Percentiles rank a stretch among this genome's conserved stretches.
These are phyloP conservation scores for Salvator merianae DNA, from an alignment of 2,113 vertebrate species.

Conservation along the genomic window DNA sequence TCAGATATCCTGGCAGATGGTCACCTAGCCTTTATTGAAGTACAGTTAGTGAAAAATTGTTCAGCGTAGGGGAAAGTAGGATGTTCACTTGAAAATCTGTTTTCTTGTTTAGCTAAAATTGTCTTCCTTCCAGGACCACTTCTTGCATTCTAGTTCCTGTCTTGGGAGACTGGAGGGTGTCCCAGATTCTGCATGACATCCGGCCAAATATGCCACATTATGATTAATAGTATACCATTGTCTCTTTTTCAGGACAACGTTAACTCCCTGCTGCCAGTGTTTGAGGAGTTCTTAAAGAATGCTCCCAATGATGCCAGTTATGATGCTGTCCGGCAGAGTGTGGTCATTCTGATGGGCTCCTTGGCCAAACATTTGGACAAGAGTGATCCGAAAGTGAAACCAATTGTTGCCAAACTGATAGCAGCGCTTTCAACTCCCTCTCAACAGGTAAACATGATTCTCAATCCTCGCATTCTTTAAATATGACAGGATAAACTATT, in stretches of 20 bases:
- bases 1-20: too few species aligned
- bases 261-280: conserved; percentile 93
- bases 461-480: too few species aligned
- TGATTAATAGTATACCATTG: neutral
- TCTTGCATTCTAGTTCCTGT: too few species aligned
- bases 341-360: conserved; percentile 98
- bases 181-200: neutral
- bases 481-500: neutral
- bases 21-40: too few species aligned
- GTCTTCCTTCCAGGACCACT: too few species aligned
- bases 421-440: conserved; percentile 95
- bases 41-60: too few species aligned
- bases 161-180: too few species aligned
- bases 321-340: conserved; percentile 95
- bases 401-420: conserved; percentile 96
- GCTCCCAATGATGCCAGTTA: conserved; percentile 97
- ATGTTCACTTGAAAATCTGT: too few species aligned
- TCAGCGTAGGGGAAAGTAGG: too few species aligned
- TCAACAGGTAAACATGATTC: conserved; percentile 83
- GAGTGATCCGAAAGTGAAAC: conserved; percentile 97
- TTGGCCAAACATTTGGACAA: conserved; percentile 98
- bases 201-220: neutral
- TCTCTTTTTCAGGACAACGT: conserved; percentile 88
- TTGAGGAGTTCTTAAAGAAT: conserved; percentile 95
- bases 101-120: too few species aligned